Conservation (phyloP, 2,113 vertebrate genomes). For the Malurus cyaneus region DNA sequence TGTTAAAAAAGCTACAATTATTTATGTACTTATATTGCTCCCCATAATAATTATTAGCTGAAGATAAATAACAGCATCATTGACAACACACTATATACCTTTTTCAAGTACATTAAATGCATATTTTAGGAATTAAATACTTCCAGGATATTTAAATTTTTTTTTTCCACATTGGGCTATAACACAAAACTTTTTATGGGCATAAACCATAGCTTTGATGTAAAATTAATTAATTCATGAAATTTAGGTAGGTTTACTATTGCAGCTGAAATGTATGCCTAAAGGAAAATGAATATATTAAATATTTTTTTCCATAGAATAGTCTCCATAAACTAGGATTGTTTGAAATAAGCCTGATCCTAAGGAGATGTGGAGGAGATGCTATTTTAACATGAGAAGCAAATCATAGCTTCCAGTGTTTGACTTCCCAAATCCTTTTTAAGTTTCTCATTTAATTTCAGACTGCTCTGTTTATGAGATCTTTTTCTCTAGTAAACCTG, state of each 20-base stretch:
- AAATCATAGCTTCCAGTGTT: conserved; percentile 69
- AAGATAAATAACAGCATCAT: not conserved
- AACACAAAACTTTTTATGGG: not conserved
- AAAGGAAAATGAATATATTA: conserved; percentile 42
- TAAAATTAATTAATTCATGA: conserved; percentile 1
- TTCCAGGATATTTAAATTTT: conserved; percentile 2
- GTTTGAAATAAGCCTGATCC: conserved; percentile 59
- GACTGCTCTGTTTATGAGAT: conserved; percentile 66
- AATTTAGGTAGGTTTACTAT: conserved; percentile 32
- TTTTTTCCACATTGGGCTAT: not conserved
- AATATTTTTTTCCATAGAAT: conserved; percentile 33
- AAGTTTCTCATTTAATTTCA: conserved; percentile 69
- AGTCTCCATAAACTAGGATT: conserved; percentile 26
- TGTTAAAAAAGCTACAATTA: not conserved
- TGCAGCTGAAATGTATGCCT: conserved; percentile 21
- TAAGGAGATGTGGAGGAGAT: conserved; percentile 45
- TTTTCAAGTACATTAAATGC: not conserved
- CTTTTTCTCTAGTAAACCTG: conserved; percentile 66
- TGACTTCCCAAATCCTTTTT: conserved; percentile 71
- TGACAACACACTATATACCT: not conserved
- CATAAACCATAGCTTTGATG: not conserved
- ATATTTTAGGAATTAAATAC: conserved; percentile 28
- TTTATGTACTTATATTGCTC: not conserved
- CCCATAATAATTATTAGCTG: not conserved
- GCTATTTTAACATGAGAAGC: conserved; percentile 69